Conservation (phyloP, 2,888 invertebrate species). For the Sphaerophoria taeniata region DNA sequence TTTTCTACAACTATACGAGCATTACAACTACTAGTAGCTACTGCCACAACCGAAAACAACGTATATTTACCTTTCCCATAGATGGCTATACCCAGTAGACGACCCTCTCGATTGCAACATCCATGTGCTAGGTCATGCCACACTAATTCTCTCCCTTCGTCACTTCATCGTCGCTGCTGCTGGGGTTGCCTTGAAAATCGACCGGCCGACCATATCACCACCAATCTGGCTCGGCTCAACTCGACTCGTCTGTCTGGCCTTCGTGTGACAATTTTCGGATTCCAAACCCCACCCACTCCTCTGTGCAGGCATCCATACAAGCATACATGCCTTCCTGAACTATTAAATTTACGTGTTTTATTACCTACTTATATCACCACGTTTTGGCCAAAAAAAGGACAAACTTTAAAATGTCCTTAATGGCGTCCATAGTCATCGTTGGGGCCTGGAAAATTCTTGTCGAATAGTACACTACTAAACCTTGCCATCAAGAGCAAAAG, state of each 20-base stretch:
- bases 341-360: conserved; percentile 75
- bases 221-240: conserved; percentile 42
- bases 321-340: conserved; percentile 74
- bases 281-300: conserved; percentile 3
- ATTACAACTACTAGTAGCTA: conserved; percentile 3
- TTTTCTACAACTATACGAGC: conserved; percentile 8
- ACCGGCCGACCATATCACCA: conserved; percentile 21
- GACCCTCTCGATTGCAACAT: conserved; percentile 69
- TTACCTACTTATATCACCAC: conserved; percentile 74
- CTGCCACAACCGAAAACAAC: conserved; percentile 23
- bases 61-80: conserved; percentile 1
- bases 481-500: not conserved
- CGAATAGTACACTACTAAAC: conserved; percentile 42
- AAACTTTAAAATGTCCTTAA: conserved; percentile 72
- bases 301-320: conserved; percentile 38
- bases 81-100: conserved; percentile 28
- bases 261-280: conserved; percentile 73
- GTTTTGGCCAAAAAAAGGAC: conserved; percentile 67
- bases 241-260: conserved; percentile 67
- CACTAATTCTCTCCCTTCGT: conserved; percentile 17
- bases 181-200: not conserved
- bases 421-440: conserved; percentile 27
- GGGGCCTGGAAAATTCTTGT: conserved; percentile 62
- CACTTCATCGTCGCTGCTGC: not conserved
- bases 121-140: conserved; percentile 71